Evolutionary conservation across 2,888 invertebrate species (phyloP), one percentile per base, ranked within the genome.

Genomic region (Drosophila monieri): DNA sequence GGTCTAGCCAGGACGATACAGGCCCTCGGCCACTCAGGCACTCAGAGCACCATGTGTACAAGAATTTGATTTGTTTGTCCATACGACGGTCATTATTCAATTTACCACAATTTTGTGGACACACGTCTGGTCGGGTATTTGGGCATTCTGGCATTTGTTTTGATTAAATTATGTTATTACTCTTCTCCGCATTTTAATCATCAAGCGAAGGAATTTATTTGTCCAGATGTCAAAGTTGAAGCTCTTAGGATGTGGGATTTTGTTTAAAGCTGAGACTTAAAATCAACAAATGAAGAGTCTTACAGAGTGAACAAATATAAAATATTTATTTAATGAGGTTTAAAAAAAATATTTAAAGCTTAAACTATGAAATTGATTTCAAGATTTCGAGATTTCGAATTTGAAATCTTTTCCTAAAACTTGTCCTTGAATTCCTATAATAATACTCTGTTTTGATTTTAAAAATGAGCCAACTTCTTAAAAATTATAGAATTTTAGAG

Each of bases 41-140:
- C 10, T 15, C 18, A 18, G 18, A 9, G 48, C 14, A n/a, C 15
- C 49, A 15, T 21, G 18, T 18, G 43, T 21, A 43, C 43, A 43
- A 57, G 58, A 58, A 60, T 60, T 60, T 39, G 41, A 59, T 61
- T 61, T 60, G 39, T 61, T 47, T 58, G n/a, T n/a, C 15, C 59
- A 41, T n/a, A 23, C 39, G 30, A 2, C 15, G 60, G 47, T 8
- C 59, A 47, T 61, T 61, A 61, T 61, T 59, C 60, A 61, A 59
- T 61, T 61, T 59, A 14, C 23, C 60, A 61, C 14, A 59, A 37
- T 48, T 41, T 47, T 9, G 18, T 9, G 18, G 18, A 47, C 35
- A 25, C 56, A 25, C 56, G 18, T 41, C 23, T 30, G 1, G 18
- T 2, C 6, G 14, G 30, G n/a, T 27, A 23, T 23, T 61, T 32